A percentile compares a stretch with the other conserved stretches of the same genome.
Conservation (phyloP, 2,797 vertebrate species). For the Peromyscus aztecus region DNA sequence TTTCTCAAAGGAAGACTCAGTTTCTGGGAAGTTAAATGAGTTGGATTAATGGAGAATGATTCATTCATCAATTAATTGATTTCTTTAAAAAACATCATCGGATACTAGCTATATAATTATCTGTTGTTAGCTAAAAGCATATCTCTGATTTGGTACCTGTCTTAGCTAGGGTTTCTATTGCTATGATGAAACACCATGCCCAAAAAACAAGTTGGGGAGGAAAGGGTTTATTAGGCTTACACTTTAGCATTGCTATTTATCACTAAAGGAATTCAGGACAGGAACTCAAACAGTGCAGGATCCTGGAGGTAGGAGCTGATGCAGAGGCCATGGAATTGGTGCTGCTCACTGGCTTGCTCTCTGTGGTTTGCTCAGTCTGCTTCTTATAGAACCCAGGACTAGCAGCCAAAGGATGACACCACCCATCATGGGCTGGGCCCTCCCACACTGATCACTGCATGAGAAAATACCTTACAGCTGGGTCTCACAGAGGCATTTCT, state of each 20-base stretch:
- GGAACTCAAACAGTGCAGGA: not conserved
- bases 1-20: slow-evolving; percentile 34
- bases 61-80: slow-evolving; percentile 29
- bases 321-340: not conserved
- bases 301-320: not conserved
- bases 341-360: not conserved
- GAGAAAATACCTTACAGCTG: not conserved
- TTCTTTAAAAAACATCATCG: not conserved
- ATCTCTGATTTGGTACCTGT: not conserved
- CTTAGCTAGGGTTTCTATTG: not conserved
- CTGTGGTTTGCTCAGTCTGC: not conserved
- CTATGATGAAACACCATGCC: not conserved
- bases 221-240: not conserved
- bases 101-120: slow-evolving; percentile 18
- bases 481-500: not conserved
- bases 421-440: not conserved
- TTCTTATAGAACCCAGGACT: not conserved
- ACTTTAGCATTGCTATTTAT: not conserved
- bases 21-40: slow-evolving; percentile 33
- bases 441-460: not conserved
- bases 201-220: not conserved
- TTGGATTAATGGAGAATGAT: not conserved
- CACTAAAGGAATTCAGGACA: not conserved
- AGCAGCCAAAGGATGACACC: not conserved
- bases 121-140: not conserved